Base-by-base conservation (phyloP, 1,140 invertebrate genomes). In the Cydia amplana region DNA sequence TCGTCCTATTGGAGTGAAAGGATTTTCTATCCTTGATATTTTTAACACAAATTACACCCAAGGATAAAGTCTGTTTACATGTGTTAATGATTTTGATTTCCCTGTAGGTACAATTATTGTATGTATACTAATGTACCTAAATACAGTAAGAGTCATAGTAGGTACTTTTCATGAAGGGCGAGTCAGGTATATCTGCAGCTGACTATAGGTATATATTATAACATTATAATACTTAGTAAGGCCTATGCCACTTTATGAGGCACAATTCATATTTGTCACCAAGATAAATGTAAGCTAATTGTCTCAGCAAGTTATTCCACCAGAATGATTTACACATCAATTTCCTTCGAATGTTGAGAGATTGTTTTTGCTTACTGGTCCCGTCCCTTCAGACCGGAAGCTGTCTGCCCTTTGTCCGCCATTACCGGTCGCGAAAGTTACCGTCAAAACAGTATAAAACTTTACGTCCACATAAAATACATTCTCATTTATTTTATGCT, bases 361-460 rank as follows among this genome's bases (percentile, higher is more conserved):
- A 83, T 89, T 89, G 84, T 87, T 88, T 87, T 88, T 83, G 83
- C 82, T 74, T 74, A 76, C 78, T 70, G 79, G 82, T 80, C 83
- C 78, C 82, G 80, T 81, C 80, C 81, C 84, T 78, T 77, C 82
- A 80, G 83, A 80, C 84, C 89, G 90, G 90, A 92, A 87, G 81
- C 80, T 77, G 85, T 83, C 84, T 77, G 83, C 83, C 80, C 79
- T 83, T 88, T 88, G 85, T 87, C 83, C 77, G 84, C 85, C 84
- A 89, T 87, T 90, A 89, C 89, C 88, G 82, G 78, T 75, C 82
- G 76, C 80, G 83, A 75, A 77, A 78, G 65, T 77, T 74, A 77
- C 74, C 78, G 83, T 86, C 86, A 87, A 83, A 85, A 80, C 77
- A 74, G 67, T 75, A 64, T 63, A 40, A 82, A 85, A 85, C 74